Evolutionary conservation across 64 coral and sea anemone species (phyloP).

Genomic region (Montipora cactus): DNA sequence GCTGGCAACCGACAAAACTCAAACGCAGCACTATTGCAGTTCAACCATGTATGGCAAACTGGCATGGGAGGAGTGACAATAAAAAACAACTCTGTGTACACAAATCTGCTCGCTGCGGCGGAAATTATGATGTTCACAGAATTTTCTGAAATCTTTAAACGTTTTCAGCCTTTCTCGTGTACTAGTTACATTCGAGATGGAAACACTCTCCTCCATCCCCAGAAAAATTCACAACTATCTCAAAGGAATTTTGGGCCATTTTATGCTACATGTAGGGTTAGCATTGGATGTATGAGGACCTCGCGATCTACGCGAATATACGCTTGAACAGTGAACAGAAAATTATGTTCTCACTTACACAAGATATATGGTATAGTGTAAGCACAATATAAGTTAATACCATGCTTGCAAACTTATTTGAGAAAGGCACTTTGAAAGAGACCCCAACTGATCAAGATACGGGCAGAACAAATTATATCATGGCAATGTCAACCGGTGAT

Average conservation of each 20-base stretch:
- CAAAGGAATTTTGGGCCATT: no score
- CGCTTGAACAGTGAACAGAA: background rate
- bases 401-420: background rate
- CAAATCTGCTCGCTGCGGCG: background rate
- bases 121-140: background rate
- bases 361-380: background rate
- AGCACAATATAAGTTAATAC: background rate
- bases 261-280: no score
- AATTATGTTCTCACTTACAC: background rate
- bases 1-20: no score
- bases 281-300: no score
- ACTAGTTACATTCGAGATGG: no score
- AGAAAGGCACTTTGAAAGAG: background rate
- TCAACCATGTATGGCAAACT: background rate
- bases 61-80: background rate
- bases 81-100: background rate
- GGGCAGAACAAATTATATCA: background rate
- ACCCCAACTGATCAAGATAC: background rate
- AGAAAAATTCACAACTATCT: no score
- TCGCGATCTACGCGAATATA: no score
- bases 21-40: background rate
- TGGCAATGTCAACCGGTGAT: background rate
- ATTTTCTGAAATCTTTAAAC: background rate
- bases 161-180: no score
- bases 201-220: no score